Evolutionary conservation across 2,113 vertebrate species (phyloP).

Genomic region (Ctenodactylus gundi): DNA sequence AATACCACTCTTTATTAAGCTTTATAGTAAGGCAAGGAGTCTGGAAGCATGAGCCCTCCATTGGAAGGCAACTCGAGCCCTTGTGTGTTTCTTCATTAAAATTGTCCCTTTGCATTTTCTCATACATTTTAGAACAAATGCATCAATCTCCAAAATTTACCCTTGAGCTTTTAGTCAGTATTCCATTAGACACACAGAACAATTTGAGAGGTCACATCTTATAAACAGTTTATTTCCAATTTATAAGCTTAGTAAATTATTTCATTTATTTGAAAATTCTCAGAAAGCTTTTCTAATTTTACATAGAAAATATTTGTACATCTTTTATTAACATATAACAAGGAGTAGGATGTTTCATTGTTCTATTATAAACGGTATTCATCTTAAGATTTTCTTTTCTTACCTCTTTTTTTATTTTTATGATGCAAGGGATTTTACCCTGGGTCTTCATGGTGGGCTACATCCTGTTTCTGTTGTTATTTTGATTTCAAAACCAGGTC

Average conservation of each 20-base stretch:
- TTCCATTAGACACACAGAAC: background rate
- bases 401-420: too few relatives aligned
- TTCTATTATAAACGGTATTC: background rate
- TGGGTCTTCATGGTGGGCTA: too few relatives aligned
- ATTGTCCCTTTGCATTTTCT: background rate
- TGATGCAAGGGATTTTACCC: too few relatives aligned
- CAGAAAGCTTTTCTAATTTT: background rate
- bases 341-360: background rate
- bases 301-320: background rate
- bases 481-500: too few relatives aligned
- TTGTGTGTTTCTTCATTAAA: background rate
- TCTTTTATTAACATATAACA: background rate
- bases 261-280: slow-evolving; percentile 11
- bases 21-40: background rate
- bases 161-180: background rate
- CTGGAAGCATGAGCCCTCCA: background rate
- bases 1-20: background rate
- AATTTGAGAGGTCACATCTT: background rate
- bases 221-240: background rate
- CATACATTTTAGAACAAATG: background rate
- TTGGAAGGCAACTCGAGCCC: background rate
- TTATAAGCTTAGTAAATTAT: slow-evolving; percentile 8
- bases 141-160: background rate
- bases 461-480: too few relatives aligned
- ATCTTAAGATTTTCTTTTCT: background rate